Conservation (phyloP, 2,113 vertebrate genomes). For the Nesoenas mayeri region DNA sequence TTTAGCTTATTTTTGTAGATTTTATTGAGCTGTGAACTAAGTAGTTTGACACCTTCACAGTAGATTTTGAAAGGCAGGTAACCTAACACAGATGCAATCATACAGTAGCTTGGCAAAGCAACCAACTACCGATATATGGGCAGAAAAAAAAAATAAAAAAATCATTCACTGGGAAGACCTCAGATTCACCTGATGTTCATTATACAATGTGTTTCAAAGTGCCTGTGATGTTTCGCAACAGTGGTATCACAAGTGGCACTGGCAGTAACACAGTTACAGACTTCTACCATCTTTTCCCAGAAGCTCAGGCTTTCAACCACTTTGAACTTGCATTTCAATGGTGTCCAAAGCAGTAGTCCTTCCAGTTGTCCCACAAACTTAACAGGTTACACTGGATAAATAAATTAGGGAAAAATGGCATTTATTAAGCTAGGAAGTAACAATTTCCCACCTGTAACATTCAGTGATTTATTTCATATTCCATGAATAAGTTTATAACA, state of each 20-base stretch:
- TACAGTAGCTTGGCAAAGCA: neutral
- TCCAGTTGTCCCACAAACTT: neutral
- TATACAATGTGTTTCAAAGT: neutral
- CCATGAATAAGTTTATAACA: neutral
- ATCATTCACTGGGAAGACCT: neutral
- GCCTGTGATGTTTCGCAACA: neutral
- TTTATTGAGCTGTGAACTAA: neutral
- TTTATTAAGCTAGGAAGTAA: neutral
- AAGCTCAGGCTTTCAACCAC: neutral
- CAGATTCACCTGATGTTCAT: rapidly evolving
- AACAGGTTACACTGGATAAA: neutral
- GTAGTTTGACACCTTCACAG: neutral
- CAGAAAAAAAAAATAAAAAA: neutral
- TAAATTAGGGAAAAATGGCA: neutral
- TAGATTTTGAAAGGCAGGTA: neutral
- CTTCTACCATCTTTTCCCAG: neutral
- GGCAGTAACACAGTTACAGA: neutral
- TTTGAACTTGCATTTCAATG: neutral
- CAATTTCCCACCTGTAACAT: neutral
- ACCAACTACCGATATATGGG: neutral
- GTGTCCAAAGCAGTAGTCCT: neutral
- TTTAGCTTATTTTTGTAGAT: neutral
- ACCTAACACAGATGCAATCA: neutral
- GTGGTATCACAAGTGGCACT: rapidly evolving
- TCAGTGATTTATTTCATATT: neutral